These are phyloP conservation scores for Rhinolophus sinicus DNA, from an alignment of 2,113 vertebrate genomes.

Conservation along the genomic window DNA sequence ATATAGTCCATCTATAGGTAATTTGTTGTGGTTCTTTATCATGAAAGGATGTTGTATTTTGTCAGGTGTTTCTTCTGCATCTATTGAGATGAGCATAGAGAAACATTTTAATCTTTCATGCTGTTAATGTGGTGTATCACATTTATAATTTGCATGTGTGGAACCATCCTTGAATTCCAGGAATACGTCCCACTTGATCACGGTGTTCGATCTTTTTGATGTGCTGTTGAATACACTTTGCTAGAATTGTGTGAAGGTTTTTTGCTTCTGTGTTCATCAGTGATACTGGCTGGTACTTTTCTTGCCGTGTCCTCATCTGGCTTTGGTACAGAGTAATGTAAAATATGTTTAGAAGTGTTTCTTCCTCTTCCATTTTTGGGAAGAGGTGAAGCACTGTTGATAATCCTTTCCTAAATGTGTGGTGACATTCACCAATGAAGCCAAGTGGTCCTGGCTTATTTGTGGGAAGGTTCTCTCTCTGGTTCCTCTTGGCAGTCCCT, in stretches of 20 bases:
- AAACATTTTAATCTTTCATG: not conserved
- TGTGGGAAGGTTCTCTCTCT: not conserved
- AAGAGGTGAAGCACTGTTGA: not conserved
- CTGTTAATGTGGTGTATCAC: not conserved
- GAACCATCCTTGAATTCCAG: not conserved
- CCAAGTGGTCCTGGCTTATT: not conserved
- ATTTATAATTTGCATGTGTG: not conserved
- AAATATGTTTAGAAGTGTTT: not conserved
- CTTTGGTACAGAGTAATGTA: not conserved
- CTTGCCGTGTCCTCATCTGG: not conserved
- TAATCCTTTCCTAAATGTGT: not conserved
- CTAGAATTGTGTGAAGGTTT: not conserved
- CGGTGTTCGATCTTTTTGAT: not conserved
- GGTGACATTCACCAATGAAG: not conserved
- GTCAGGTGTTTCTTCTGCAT: not conserved
- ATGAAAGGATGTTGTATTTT: not conserved
- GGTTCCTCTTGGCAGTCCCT: not conserved
- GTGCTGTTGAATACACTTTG: not conserved
- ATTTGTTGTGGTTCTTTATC: not conserved
- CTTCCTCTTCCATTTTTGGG: not conserved
- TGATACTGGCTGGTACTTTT: not conserved
- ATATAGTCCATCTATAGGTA: not conserved
- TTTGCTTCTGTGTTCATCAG: not conserved
- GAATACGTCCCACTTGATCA: not conserved
- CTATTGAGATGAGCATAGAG: not conserved